phyloP scores from a whole-genome alignment of 2,888 invertebrate genomes.

The Chydorus sphaericus region DNA sequence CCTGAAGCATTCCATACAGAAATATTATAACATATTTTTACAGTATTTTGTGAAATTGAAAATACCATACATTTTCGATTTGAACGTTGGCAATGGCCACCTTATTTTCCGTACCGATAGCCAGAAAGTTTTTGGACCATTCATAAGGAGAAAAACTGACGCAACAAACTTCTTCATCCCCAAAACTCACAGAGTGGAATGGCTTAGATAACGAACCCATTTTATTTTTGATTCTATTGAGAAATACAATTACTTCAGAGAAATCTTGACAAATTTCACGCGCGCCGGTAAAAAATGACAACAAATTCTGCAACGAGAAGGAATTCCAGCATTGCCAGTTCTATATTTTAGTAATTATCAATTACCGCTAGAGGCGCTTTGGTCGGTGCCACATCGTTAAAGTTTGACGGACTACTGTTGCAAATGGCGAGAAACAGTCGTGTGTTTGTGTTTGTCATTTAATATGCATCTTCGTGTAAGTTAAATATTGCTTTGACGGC shows the following conservation, averaged over 20 bases:
- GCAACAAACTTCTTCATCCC: slow-evolving; percentile 2
- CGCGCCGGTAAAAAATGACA: too few species aligned
- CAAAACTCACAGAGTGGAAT: background rate
- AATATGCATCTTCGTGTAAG: background rate
- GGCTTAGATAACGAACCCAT: background rate
- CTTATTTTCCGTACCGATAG: slow-evolving; percentile 9
- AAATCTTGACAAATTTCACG: too few species aligned
- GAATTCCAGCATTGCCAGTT: too few species aligned
- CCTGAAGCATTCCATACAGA: background rate
- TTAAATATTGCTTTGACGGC: background rate
- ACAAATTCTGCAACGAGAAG: too few species aligned
- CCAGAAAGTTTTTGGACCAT: slow-evolving; percentile 6
- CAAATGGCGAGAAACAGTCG: background rate
- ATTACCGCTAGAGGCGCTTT: too few species aligned
- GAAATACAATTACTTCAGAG: too few species aligned
- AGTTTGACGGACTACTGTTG: background rate
- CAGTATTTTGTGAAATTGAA: background rate
- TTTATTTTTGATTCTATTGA: background rate
- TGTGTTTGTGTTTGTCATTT: background rate
- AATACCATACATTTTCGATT: background rate
- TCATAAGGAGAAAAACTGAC: slow-evolving; percentile 6
- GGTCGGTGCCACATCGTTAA: too few species aligned
- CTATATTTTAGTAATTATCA: too few species aligned
- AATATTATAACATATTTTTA: background rate
- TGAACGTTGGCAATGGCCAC: background rate